Evolutionary conservation across 2,888 invertebrate genomes (phyloP).

Genomic region (Diarsia dahlii): DNA sequence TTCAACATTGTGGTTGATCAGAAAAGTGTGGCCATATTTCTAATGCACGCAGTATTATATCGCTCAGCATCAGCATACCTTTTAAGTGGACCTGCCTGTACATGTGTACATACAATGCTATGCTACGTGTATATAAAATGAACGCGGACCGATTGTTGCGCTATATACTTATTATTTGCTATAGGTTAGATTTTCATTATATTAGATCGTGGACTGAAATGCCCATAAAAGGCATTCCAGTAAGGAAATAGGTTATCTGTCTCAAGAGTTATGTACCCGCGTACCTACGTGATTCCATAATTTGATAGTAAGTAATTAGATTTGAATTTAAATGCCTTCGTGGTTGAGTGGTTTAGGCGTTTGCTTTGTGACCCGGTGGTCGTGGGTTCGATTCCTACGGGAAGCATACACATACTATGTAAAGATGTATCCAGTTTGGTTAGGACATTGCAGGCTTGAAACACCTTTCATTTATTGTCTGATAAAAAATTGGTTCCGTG

Average conservation of each 20-base stretch:
- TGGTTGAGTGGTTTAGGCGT: too few relatives aligned
- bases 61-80: background rate
- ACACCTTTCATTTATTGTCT: too few relatives aligned
- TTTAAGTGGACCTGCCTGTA: background rate
- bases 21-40: background rate
- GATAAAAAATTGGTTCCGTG: too few relatives aligned
- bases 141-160: background rate
- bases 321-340: background rate
- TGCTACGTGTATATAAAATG: background rate
- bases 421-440: too few relatives aligned
- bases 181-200: too few relatives aligned
- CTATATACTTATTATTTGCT: background rate
- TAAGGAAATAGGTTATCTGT: slow-evolving; percentile 4
- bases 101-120: background rate
- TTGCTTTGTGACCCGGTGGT: too few relatives aligned
- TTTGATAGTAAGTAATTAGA: background rate
- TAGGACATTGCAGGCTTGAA: too few relatives aligned
- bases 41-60: background rate
- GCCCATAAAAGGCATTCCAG: background rate
- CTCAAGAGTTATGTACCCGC: background rate
- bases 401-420: too few relatives aligned
- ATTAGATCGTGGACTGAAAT: background rate
- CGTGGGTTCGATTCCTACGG: too few relatives aligned
- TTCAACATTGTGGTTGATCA: background rate
- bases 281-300: background rate